Conservation (phyloP, 2,797 vertebrate genomes). For the Melanotaenia pygmaea region DNA sequence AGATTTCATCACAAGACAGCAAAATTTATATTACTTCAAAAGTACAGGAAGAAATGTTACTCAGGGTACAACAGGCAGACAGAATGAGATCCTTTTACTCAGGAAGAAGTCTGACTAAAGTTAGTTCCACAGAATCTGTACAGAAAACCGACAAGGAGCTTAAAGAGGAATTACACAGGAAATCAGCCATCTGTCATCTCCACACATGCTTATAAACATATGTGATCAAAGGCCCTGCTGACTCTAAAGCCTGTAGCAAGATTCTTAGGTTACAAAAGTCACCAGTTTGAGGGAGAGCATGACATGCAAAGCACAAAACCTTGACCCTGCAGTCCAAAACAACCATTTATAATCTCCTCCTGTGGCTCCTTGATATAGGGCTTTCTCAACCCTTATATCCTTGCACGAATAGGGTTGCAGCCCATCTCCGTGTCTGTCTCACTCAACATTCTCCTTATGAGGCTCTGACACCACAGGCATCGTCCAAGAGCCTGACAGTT, state of each 20-base stretch:
- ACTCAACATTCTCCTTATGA: constrained; percentile 55
- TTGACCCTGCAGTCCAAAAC: constrained; percentile 49
- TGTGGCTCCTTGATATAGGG: constrained; percentile 44
- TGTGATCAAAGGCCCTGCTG: constrained; percentile 15
- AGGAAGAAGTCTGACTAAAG: neutral
- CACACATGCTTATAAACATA: constrained; percentile 7
- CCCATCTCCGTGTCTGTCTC: constrained; percentile 39
- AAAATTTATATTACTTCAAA: no score
- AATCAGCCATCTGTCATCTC: constrained; percentile 5
- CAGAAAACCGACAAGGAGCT: constrained; percentile 4
- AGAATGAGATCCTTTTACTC: neutral
- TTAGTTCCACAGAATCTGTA: constrained; percentile 6
- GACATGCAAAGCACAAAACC: constrained; percentile 40
- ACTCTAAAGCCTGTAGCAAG: constrained; percentile 2
- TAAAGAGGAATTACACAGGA: neutral
- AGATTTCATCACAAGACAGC: no score
- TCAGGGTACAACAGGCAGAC: no score
- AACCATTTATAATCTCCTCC: constrained; percentile 40
- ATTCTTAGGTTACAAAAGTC: constrained; percentile 24
- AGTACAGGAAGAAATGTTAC: no score
- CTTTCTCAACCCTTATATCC: constrained; percentile 48
- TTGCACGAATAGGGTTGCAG: constrained; percentile 41
- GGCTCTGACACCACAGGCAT: constrained; percentile 50
- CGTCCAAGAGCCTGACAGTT: constrained; percentile 52
- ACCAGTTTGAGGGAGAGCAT: constrained; percentile 2